These are phyloP conservation scores for Drosophila santomea DNA, from an alignment of 1,140 invertebrate genomes.

Conservation along the genomic window DNA sequence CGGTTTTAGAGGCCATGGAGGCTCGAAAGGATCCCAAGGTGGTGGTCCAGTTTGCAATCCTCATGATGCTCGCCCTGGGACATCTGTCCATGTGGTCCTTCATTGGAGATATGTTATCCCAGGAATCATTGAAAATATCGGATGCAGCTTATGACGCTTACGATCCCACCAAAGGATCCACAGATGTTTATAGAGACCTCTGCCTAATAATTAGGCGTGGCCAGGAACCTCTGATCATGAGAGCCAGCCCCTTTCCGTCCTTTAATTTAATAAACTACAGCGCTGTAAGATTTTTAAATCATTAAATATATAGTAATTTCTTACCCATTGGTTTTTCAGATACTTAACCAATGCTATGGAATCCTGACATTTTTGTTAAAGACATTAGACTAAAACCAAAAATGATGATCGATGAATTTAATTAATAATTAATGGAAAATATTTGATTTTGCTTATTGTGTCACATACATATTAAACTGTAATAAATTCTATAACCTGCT, in stretches of 20 bases:
- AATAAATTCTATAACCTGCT: too few relatives aligned
- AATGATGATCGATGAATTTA: background rate
- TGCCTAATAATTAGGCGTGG: slow-evolving; percentile 32
- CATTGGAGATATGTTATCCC: slow-evolving; percentile 38
- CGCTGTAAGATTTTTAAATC: slow-evolving; percentile 20
- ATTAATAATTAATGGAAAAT: background rate
- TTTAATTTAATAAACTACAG: slow-evolving; percentile 47
- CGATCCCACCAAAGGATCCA: slow-evolving; percentile 4
- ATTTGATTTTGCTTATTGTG: too few relatives aligned
- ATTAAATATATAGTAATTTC: background rate
- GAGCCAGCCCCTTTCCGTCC: slow-evolving; percentile 39
- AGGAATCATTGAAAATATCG: slow-evolving; percentile 39
- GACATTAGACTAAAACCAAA: slow-evolving; percentile 28
- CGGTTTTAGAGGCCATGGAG: slow-evolving; percentile 37
- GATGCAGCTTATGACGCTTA: slow-evolving; percentile 40
- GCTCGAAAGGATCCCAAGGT: slow-evolving; percentile 32
- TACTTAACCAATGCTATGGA: slow-evolving; percentile 57
- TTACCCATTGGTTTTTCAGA: slow-evolving; percentile 18
- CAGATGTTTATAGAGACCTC: slow-evolving; percentile 16
- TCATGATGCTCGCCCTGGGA: slow-evolving; percentile 35
- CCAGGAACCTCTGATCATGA: slow-evolving; percentile 31
- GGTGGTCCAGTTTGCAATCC: slow-evolving; percentile 35
- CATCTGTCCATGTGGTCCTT: slow-evolving; percentile 41
- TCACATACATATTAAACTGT: too few relatives aligned
- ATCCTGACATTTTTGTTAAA: slow-evolving; percentile 53